These are phyloP conservation scores for Dascyllus trimaculatus DNA, from an alignment of 2,113 vertebrate species.

Conservation along the genomic window DNA sequence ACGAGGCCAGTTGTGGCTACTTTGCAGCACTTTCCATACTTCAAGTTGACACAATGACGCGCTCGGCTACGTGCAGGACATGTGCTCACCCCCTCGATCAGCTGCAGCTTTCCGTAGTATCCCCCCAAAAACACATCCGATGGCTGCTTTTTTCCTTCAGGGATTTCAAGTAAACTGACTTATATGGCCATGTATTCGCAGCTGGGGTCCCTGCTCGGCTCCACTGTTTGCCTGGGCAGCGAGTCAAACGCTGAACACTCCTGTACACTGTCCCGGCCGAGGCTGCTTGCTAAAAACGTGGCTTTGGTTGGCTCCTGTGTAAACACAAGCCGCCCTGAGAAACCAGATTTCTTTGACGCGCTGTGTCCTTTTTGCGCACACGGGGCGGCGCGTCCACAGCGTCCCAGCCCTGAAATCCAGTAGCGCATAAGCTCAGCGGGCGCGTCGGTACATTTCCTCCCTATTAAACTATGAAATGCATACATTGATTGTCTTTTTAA, in stretches of 20 bases:
- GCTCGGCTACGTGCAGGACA: constrained; percentile 37
- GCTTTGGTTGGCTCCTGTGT: constrained; percentile 68
- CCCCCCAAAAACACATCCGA: neutral
- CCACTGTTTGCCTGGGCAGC: constrained; percentile 21
- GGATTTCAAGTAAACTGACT: constrained; percentile 5
- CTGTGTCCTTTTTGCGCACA: constrained; percentile 19
- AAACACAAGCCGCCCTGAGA: constrained; percentile 68
- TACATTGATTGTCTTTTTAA: constrained; percentile 7
- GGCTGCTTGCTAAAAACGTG: constrained; percentile 70
- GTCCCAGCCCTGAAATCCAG: neutral
- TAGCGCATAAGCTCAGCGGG: neutral
- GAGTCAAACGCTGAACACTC: constrained; percentile 34
- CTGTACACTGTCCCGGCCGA: constrained; percentile 23
- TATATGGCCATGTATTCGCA: neutral
- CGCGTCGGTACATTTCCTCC: neutral
- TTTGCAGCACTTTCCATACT: constrained; percentile 40
- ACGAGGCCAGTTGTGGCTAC: neutral
- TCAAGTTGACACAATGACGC: constrained; percentile 45
- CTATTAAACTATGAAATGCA: neutral
- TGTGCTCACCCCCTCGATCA: constrained; percentile 64
- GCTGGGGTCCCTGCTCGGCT: neutral
- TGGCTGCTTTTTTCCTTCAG: neutral
- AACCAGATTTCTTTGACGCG: constrained; percentile 59
- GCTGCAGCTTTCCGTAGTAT: constrained; percentile 45
- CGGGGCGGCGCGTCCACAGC: constrained; percentile 7